Evolutionary conservation across 2,888 invertebrate genomes (phyloP), one percentile per base, ranked within the genome.

Genomic region (Netelia melanura): DNA sequence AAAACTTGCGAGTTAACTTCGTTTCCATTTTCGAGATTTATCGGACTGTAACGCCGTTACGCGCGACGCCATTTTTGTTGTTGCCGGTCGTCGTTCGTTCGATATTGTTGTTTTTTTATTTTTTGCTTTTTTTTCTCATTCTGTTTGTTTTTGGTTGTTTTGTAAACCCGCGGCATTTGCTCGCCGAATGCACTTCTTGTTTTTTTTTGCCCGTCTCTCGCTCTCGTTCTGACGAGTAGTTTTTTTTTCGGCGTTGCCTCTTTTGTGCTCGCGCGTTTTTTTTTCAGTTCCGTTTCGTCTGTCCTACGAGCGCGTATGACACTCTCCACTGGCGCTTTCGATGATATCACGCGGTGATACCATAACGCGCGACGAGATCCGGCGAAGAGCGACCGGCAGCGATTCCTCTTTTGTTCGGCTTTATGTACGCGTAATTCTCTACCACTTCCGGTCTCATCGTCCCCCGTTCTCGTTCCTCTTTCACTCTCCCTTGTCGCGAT

Each of bases 11-110:
- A 61, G 56, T 48, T 70, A 70, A 75, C 65, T 87, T 87, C 85
- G 85, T 88, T 88, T 89, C 76, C 75, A 88, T 80, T 75, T 89
- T 87, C 65, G 38, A 81, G 76, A 88, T 87, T 86, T 88, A 88
- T 89, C 87, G 84, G 86, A 87, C 88, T 88, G 87, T 87, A 87
- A 86, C 87, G 62, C 80, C 30, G 71, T 61, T 25, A 72, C 64
- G 78, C 30, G 48, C 68, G 56, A 52, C 23, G 14, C 44, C 38
- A 14, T 23, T 65, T 43, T 64, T 77, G 38, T 81, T 62, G 11
- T 52, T 81, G 67, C 56, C 3, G 25, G 11, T 54, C 52, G 11
- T n/a, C 52, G 14, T 14, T n/a, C 54, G 14, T 11, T 54, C 17
- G n/a, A n/a, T 10, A n/a, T 5, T 8, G 54, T 17, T 21, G 58